Evolutionary conservation across 2,113 vertebrate species (phyloP).

Genomic region (Turdus rufiventris): DNA sequence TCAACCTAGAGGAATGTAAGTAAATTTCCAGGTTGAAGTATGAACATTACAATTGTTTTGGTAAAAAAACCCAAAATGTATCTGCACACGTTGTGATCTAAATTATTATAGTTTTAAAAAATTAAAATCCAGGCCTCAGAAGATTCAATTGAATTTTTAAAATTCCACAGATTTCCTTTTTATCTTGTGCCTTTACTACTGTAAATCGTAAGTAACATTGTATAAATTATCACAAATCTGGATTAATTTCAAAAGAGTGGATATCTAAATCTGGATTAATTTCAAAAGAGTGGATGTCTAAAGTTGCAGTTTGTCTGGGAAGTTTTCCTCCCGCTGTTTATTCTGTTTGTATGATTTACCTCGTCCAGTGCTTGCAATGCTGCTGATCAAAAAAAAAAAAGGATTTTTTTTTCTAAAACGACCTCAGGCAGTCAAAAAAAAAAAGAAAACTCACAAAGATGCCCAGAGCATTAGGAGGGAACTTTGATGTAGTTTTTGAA

Average conservation of each 20-base stretch:
- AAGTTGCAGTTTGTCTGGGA: background rate
- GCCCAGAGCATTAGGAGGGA: background rate
- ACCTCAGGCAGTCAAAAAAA: background rate
- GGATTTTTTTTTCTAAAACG: background rate
- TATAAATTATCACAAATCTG: background rate
- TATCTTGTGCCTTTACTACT: background rate
- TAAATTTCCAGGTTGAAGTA: background rate
- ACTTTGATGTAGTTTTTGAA: background rate
- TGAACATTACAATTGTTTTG: background rate
- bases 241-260: background rate
- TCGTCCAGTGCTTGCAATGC: background rate
- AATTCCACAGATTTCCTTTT: background rate
- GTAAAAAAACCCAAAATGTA: background rate
- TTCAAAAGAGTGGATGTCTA: background rate
- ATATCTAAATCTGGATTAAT: background rate
- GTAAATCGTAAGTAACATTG: background rate
- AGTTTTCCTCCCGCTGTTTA: background rate
- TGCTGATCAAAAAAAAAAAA: background rate
- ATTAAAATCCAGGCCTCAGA: background rate
- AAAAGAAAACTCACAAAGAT: background rate
- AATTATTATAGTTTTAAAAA: background rate
- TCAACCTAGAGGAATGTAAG: background rate
- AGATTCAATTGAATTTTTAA: background rate
- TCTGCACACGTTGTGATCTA: background rate
- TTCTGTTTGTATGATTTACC: background rate